These are phyloP conservation scores for Mormyrus lacerda DNA, from an alignment of 2,113 vertebrate genomes.

Conservation along the genomic window DNA sequence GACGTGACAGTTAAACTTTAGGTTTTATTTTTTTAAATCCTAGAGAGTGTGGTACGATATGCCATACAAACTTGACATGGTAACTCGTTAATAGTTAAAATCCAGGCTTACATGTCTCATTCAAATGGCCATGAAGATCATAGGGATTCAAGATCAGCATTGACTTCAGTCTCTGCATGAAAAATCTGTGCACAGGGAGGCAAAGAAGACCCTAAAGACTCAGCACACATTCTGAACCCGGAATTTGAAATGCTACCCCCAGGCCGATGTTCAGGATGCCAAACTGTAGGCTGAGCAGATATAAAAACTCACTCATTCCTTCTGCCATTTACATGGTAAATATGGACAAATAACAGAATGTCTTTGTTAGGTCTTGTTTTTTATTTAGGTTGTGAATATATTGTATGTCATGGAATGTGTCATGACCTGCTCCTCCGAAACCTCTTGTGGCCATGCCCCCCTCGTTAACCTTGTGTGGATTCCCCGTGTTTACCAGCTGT, in stretches of 20 bases:
- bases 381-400: no score
- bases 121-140: background rate
- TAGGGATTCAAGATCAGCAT: background rate
- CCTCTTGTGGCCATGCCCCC: no score
- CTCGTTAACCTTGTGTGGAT: no score
- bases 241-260: background rate
- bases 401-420: no score
- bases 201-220: background rate
- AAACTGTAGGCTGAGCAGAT: no score
- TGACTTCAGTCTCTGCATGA: background rate
- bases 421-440: no score
- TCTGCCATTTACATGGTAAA: no score
- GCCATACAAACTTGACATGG: background rate
- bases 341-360: no score
- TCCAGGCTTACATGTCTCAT: background rate
- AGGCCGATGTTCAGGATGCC: background rate
- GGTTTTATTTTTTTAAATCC: background rate
- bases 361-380: no score
- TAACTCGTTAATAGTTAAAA: background rate
- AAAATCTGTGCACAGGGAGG: background rate
- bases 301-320: no score
- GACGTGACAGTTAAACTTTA: background rate
- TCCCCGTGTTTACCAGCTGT: no score
- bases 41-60: background rate
- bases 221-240: background rate